phyloP scores from a whole-genome alignment of 2,797 vertebrate species.

The Sparus aurata region DNA sequence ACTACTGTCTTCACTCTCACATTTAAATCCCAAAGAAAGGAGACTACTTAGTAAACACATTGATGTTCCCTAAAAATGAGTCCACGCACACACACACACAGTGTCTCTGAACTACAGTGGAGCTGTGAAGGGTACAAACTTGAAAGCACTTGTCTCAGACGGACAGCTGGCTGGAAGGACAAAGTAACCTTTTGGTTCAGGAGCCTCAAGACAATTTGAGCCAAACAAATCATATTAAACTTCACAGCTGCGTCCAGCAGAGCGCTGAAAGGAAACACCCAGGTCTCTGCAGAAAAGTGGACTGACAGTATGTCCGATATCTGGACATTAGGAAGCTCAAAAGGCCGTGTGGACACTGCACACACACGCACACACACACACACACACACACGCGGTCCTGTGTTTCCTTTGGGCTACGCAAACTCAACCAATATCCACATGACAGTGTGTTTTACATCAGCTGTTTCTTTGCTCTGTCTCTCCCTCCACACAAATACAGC shows the following conservation, averaged over 20 bases:
- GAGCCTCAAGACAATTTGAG: constrained; percentile 31
- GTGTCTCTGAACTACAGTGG: neutral
- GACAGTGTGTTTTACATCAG: neutral
- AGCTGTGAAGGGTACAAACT: constrained; percentile 8
- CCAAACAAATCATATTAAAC: constrained; percentile 41
- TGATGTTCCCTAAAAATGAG: too few relatives aligned
- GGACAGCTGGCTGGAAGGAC: constrained; percentile 52
- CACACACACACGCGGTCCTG: neutral
- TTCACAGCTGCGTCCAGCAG: constrained; percentile 19
- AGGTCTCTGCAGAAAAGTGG: too few relatives aligned
- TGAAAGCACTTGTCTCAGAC: constrained; percentile 13
- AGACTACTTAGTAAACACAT: too few relatives aligned
- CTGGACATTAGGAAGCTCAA: neutral
- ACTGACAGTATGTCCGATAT: constrained; percentile 2
- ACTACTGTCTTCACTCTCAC: too few relatives aligned
- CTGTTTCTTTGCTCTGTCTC: neutral
- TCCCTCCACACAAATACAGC: neutral
- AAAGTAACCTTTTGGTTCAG: constrained; percentile 28
- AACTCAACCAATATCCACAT: neutral
- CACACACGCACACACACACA: neutral
- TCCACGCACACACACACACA: too few relatives aligned
- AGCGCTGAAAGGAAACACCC: constrained; percentile 1
- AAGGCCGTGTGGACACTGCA: neutral
- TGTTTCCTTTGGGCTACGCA: neutral
- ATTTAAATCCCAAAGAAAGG: too few relatives aligned